phyloP scores from a whole-genome alignment of 1,140 invertebrate species.

The Oreohelix idahoensis region DNA sequence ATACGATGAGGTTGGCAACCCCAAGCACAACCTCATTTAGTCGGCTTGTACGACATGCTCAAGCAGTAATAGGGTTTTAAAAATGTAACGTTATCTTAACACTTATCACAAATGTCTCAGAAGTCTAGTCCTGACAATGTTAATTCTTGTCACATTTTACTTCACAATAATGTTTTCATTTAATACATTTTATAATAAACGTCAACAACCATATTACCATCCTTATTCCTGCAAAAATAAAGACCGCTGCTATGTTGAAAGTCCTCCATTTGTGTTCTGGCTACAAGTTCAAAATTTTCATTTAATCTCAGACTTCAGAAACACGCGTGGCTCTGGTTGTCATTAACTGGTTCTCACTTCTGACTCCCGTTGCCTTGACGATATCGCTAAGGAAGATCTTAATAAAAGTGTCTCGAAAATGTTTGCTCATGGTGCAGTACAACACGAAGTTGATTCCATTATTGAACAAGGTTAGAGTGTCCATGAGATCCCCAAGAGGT shows the following conservation, averaged over 20 bases:
- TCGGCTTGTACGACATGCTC: too few relatives aligned
- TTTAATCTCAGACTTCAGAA: conserved; percentile 51
- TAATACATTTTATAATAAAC: too few relatives aligned
- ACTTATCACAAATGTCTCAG: too few relatives aligned
- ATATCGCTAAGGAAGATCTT: conserved; percentile 77
- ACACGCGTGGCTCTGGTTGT: conserved; percentile 52
- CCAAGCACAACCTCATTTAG: too few relatives aligned
- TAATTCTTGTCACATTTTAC: too few relatives aligned
- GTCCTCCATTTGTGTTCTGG: too few relatives aligned
- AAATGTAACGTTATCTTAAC: too few relatives aligned
- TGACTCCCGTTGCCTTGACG: conserved; percentile 43
- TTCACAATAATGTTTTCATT: too few relatives aligned
- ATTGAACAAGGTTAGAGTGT: conserved; percentile 91
- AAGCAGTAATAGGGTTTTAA: too few relatives aligned
- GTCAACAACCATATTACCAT: background rate
- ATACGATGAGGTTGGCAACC: too few relatives aligned
- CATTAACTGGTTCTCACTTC: conserved; percentile 51
- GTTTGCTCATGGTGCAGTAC: conserved; percentile 94
- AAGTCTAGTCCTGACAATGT: too few relatives aligned
- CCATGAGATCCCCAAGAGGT: conserved; percentile 88
- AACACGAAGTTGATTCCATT: conserved; percentile 94
- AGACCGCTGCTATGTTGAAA: too few relatives aligned
- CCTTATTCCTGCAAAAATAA: background rate
- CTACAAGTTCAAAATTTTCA: background rate
- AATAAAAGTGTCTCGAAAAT: conserved; percentile 90